These are phyloP conservation scores for Rotaria sp. DNA, from an alignment of 2,888 invertebrate genomes.

Conservation along the genomic window DNA sequence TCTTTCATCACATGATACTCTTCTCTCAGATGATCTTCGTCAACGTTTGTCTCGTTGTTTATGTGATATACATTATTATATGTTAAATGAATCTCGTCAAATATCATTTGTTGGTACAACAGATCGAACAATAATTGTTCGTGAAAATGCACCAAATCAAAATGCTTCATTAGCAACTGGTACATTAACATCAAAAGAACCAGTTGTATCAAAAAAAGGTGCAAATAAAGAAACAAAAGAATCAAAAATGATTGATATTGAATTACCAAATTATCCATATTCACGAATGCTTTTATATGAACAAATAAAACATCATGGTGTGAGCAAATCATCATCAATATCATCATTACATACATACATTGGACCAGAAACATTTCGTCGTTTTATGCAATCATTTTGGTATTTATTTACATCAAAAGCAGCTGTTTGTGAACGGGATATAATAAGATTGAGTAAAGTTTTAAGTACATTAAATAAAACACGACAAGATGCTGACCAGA, in stretches of 20 bases:
- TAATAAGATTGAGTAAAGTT: constrained; percentile 52
- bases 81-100: constrained; percentile 52
- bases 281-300: constrained; percentile 52
- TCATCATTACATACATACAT: constrained; percentile 51
- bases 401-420: constrained; percentile 50
- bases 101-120: constrained; percentile 53
- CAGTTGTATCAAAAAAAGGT: constrained; percentile 24
- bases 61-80: constrained; percentile 54
- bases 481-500: constrained; percentile 49
- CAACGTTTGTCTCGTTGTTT: constrained; percentile 47
- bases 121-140: constrained; percentile 44
- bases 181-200: constrained; percentile 41
- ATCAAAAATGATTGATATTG: constrained; percentile 40
- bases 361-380: constrained; percentile 51
- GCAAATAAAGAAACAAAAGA: not conserved
- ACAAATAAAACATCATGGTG: constrained; percentile 49
- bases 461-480: constrained; percentile 53
- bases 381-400: constrained; percentile 52
- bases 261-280: constrained; percentile 53
- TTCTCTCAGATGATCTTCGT: constrained; percentile 38
- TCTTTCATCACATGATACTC: constrained; percentile 45
- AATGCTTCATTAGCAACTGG: not conserved
- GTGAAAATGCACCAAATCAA: not conserved
- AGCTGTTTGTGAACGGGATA: constrained; percentile 48
- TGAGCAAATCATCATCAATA: constrained; percentile 27